Evolutionary conservation across 2,888 invertebrate species (phyloP).

Genomic region (Drosophila sordidula): DNA sequence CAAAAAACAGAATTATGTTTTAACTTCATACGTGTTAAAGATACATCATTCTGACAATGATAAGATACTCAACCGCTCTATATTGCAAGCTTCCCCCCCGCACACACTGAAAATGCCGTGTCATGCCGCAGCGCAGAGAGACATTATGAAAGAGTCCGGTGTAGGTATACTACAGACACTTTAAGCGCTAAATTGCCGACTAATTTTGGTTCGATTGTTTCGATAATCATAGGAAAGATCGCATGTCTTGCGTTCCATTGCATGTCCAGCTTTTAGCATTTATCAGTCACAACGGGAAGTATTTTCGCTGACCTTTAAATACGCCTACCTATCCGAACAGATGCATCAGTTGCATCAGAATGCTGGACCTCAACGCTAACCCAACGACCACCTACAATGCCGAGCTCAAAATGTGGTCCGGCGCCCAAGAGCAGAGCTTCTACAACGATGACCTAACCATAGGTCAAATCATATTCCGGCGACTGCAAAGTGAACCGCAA

Average conservation of each 20-base stretch:
- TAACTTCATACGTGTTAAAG: no score
- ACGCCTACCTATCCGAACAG: constrained; percentile 4
- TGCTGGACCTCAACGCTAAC: constrained; percentile 56
- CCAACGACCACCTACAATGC: constrained; percentile 51
- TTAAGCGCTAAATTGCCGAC: constrained; percentile 61
- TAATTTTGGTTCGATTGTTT: constrained; percentile 41
- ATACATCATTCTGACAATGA: no score
- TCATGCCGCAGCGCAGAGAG: not conserved
- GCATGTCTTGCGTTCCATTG: constrained; percentile 32
- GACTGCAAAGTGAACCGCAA: constrained; percentile 60
- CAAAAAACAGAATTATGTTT: not conserved
- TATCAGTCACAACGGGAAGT: constrained; percentile 8
- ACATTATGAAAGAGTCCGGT: not conserved
- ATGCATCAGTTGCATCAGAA: constrained; percentile 40
- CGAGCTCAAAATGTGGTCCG: constrained; percentile 60
- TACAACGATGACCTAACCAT: constrained; percentile 70
- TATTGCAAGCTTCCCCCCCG: not conserved
- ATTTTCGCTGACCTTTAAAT: constrained; percentile 42
- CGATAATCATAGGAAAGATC: constrained; percentile 32
- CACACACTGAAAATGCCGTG: not conserved
- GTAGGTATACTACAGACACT: constrained; percentile 30
- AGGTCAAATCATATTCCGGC: constrained; percentile 68
- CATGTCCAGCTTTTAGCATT: constrained; percentile 30
- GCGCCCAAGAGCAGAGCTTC: constrained; percentile 38
- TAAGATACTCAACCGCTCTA: not conserved